Percentiles rank a stretch among this genome's conserved stretches.
These are phyloP conservation scores for Polyommatus iphigenia DNA, from an alignment of 2,888 invertebrate species.

Conservation along the genomic window DNA sequence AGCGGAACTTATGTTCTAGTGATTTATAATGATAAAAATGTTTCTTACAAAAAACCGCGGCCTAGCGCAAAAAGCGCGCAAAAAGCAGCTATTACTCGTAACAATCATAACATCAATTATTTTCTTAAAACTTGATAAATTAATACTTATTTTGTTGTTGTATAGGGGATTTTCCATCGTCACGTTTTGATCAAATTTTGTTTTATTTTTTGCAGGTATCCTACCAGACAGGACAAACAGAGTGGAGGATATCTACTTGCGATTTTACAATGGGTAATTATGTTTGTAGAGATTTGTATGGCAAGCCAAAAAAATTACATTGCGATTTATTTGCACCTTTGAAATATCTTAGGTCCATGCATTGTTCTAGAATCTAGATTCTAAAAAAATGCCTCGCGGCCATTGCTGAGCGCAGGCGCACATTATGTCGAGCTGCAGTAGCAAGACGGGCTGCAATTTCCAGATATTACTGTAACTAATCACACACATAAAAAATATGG, in stretches of 20 bases:
- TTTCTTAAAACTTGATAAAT: neutral
- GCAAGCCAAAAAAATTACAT: too few species aligned
- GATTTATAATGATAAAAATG: neutral
- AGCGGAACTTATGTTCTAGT: neutral
- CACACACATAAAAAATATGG: too few species aligned
- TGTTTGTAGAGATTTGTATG: too few species aligned
- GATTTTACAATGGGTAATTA: conserved; percentile 72
- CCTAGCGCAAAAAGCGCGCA: conserved; percentile 7
- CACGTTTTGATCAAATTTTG: neutral
- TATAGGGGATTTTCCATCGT: neutral
- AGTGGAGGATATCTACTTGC: conserved; percentile 68
- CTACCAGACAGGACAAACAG: conserved; percentile 67
- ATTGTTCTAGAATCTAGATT: too few species aligned
- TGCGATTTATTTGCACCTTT: too few species aligned
- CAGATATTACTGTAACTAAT: too few species aligned
- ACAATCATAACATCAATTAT: neutral
- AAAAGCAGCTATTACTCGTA: neutral
- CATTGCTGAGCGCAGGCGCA: too few species aligned
- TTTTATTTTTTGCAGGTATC: conserved; percentile 56
- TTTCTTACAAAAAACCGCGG: neutral
- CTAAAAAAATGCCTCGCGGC: too few species aligned
- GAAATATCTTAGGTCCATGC: too few species aligned
- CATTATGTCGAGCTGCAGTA: too few species aligned
- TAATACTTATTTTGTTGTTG: neutral
- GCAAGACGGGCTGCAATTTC: too few species aligned